Conservation (phyloP, 92 coral and sea anemone genomes). For the Pocillopora grandis region DNA sequence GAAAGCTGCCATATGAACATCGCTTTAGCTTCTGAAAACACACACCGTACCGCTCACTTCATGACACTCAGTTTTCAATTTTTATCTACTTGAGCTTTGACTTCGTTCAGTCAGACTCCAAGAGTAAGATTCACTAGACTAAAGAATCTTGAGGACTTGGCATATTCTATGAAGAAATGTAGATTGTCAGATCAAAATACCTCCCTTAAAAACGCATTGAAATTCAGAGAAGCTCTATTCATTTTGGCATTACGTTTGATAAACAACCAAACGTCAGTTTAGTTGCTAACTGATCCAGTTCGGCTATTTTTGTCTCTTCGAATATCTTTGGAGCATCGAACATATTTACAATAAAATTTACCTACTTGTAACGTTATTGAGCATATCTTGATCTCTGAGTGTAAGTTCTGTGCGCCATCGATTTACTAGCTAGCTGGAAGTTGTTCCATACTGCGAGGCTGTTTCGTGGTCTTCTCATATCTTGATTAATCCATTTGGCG, state of each 20-base stretch:
- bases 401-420: background rate
- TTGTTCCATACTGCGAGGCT: slow-evolving; percentile 18
- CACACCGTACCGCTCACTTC: too few species aligned
- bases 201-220: slow-evolving; percentile 25
- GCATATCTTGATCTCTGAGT: background rate
- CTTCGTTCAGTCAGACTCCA: background rate
- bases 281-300: background rate
- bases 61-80: background rate
- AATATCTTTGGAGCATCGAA: background rate
- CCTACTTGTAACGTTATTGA: slow-evolving; percentile 5
- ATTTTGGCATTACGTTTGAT: slow-evolving; percentile 6
- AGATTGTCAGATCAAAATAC: background rate
- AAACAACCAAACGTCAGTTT: slow-evolving; percentile 16
- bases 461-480: slow-evolving; percentile 4
- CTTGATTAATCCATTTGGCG: slow-evolving; percentile 21
- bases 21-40: background rate
- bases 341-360: background rate
- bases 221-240: slow-evolving; percentile 22
- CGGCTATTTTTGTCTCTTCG: background rate
- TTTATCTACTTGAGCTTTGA: background rate
- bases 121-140: background rate
- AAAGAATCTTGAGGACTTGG: background rate
- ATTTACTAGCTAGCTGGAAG: background rate
- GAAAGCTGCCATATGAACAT: background rate
- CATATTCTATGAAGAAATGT: slow-evolving; percentile 16